Conservation (phyloP, 2,888 invertebrate species). For the Ctenicera cuprea region DNA sequence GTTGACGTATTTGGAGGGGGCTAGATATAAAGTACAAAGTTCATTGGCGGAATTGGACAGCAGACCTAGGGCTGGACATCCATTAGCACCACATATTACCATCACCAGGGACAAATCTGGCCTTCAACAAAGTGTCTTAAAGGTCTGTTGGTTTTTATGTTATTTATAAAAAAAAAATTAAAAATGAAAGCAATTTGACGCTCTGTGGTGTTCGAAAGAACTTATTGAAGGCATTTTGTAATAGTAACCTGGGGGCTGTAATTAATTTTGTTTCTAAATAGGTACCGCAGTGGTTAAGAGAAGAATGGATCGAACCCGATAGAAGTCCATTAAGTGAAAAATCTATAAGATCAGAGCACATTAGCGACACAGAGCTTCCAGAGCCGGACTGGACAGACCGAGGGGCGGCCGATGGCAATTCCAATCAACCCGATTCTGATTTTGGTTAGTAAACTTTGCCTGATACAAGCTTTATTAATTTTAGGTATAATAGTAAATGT, state of each 20-base stretch:
- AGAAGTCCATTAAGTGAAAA: slow-evolving; percentile 70
- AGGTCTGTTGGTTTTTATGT: too few relatives aligned
- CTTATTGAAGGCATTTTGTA: too few relatives aligned
- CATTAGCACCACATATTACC: slow-evolving; percentile 90
- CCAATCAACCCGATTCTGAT: slow-evolving; percentile 91
- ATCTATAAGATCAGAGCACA: slow-evolving; percentile 68
- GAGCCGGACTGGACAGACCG: slow-evolving; percentile 83
- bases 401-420: slow-evolving; percentile 88
- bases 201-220: too few relatives aligned
- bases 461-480: too few relatives aligned
- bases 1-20: slow-evolving; percentile 93
- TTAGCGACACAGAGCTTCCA: slow-evolving; percentile 73
- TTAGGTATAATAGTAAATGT: too few relatives aligned
- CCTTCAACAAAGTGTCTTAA: slow-evolving; percentile 88
- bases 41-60: slow-evolving; percentile 89
- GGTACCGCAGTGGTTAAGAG: slow-evolving; percentile 86
- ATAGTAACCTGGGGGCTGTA: too few relatives aligned
- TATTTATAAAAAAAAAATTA: too few relatives aligned
- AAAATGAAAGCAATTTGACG: too few relatives aligned
- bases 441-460: slow-evolving; percentile 77
- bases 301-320: slow-evolving; percentile 75
- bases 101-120: slow-evolving; percentile 93
- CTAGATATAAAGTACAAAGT: slow-evolving; percentile 90
- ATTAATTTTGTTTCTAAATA: slow-evolving; percentile 62
- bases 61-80: slow-evolving; percentile 85